Base-by-base conservation (phyloP, 2,888 invertebrate species). In the Alloscopus bannaensis region DNA sequence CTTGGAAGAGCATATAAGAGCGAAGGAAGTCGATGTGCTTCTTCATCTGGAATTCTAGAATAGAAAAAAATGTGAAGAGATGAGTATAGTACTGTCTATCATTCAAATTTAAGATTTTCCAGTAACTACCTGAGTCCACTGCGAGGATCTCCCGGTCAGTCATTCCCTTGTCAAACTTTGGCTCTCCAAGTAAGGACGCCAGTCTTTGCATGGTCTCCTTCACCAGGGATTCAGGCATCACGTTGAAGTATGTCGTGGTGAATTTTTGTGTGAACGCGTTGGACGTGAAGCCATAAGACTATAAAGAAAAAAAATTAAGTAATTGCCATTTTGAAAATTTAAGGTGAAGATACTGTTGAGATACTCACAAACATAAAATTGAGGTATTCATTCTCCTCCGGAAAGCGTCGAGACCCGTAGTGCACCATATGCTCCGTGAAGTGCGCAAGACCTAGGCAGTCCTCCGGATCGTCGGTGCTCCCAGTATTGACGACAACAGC, bases 341-440 rank as follows among this genome's bases (percentile, higher is more conserved):
- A 6, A 55, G 20, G 6, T 24, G 8, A n/a, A 55, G 1, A 60
- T 60, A 20, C 22, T 62, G 42, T 13, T 42, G 3, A 8, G 18
- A 6, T 8, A 13, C 8, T 29, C 24, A 62, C 42, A 40, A 62
- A n/a, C n/a, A 13, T 8, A 2, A 62, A 62, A n/a, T 26, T 36
- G 24, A 45, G 22, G 18, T 20, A n/a, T 16, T 36, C 52, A 24
- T 59, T 55, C 28, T 78, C 79, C 28, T 24, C 20, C 0, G 65
- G 73, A 66, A 29, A 81, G 13, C 52, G 64, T 28, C 50, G n/a
- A 0, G 70, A 60, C 0, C 79, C 79, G 47, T 65, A 70, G 47
- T 81, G 79, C 1, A 81, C 75, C 75, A 79, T 75, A 42, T 81
- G 81, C 55, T 81, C 81, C 1, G 62, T 64, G 22, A 81, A 79